Evolutionary conservation across 92 coral and sea anemone genomes (phyloP).

Genomic region (Isaurus tuberculatus): DNA sequence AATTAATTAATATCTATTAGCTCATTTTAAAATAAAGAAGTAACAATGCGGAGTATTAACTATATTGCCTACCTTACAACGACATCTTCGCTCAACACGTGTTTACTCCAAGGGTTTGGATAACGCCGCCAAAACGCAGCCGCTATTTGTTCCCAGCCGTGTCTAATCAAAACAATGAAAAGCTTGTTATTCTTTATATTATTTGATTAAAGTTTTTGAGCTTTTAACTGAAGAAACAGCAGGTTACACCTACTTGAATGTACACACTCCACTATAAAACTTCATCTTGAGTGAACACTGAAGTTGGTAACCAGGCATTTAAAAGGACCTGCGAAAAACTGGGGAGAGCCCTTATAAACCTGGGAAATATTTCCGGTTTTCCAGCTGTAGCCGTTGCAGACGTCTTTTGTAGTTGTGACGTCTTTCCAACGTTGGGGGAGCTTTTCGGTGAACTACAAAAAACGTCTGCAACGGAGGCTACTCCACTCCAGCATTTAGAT

Average conservation of each 20-base stretch:
- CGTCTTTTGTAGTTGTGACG: no score
- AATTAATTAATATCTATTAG: neutral
- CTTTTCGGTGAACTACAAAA: no score
- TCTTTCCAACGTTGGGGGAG: no score
- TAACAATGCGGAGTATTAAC: neutral
- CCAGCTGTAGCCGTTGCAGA: no score
- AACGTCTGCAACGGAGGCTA: no score
- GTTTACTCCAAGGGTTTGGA: conserved; percentile 96
- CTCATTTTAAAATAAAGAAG: neutral
- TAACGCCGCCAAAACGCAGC: conserved; percentile 91
- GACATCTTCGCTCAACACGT: conserved; percentile 98
- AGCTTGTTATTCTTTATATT: neutral
- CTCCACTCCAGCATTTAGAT: no score
- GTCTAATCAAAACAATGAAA: conserved; percentile 49
- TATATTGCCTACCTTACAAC: conserved; percentile 75
- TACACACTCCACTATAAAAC: conserved; percentile 61
- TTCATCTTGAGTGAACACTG: conserved; percentile 51
- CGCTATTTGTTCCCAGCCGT: conserved; percentile 91
- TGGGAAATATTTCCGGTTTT: neutral
- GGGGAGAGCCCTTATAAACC: neutral
- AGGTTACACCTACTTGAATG: conserved; percentile 59
- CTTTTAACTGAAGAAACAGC: neutral
- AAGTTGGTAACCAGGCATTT: conserved; percentile 29
- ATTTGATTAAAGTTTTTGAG: neutral
- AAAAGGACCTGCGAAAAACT: neutral